Conservation (phyloP, 2,797 vertebrate genomes). For the Alauda arvensis region DNA sequence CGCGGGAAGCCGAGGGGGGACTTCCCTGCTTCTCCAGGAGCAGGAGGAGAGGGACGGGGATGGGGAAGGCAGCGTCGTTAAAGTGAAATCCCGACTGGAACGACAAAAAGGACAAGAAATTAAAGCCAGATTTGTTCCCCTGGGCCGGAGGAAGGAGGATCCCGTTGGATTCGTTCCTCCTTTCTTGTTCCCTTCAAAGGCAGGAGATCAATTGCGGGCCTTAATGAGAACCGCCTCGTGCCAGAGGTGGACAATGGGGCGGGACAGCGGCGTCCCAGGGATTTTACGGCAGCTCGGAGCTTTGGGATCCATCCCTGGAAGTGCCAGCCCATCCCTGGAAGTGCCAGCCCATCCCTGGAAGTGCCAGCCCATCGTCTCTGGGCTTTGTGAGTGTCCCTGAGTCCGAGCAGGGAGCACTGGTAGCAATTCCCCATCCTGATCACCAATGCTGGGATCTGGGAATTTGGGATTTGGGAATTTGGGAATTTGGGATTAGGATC, state of each 20-base stretch:
- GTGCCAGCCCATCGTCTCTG: fast-evolving
- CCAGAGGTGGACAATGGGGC: conserved; percentile 23
- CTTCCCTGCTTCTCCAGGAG: conserved; percentile 22
- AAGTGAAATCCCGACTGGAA: conserved; percentile 36
- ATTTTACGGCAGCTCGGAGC: neutral
- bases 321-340: neutral
- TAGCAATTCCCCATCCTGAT: neutral
- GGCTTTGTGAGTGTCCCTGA: neutral
- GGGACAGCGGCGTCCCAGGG: neutral
- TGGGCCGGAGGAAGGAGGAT: conserved; percentile 51
- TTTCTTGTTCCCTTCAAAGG: conserved; percentile 60
- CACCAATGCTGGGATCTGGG: too few relatives aligned
- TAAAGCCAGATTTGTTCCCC: conserved; percentile 51
- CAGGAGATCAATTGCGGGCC: conserved; percentile 16
- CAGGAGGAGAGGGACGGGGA: conserved; percentile 2
- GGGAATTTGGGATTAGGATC: neutral
- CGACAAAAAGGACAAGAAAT: conserved; percentile 46
- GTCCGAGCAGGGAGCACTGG: fast-evolving
- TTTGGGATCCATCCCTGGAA: neutral
- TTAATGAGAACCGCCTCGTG: conserved; percentile 48
- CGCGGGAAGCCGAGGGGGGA: conserved; percentile 15
- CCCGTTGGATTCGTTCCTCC: conserved; percentile 33
- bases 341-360: neutral
- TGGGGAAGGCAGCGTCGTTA: neutral
- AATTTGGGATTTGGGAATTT: too few relatives aligned